phyloP scores from a whole-genome alignment of 2,797 vertebrate species.

The Mormyrops attenuatus region DNA sequence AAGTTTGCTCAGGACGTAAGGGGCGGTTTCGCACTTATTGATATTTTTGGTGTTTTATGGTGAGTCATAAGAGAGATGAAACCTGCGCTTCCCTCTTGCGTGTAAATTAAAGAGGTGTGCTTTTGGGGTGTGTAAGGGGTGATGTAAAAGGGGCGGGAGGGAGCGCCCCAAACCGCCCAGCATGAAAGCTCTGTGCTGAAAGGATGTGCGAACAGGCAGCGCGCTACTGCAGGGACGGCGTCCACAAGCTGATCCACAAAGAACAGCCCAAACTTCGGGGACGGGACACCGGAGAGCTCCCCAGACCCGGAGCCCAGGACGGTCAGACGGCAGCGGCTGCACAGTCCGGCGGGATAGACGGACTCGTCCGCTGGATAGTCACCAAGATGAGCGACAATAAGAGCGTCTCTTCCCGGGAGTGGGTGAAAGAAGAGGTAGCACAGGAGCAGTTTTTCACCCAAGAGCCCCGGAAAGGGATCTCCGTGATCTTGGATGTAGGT shows the following conservation, averaged over 20 bases:
- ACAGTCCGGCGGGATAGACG: slow-evolving; percentile 83
- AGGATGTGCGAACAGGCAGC: slow-evolving; percentile 98
- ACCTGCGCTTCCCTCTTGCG: not conserved
- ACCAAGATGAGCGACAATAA: slow-evolving; percentile 95
- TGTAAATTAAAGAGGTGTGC: slow-evolving; percentile 20
- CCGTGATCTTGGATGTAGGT: slow-evolving; percentile 95
- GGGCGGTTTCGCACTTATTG: not conserved
- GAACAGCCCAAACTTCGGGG: slow-evolving; percentile 51
- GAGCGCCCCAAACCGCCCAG: slow-evolving; percentile 67
- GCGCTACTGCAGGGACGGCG: slow-evolving; percentile 93
- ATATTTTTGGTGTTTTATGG: not conserved
- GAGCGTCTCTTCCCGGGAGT: slow-evolving; percentile 75
- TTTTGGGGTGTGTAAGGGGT: slow-evolving; percentile 42
- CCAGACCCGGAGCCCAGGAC: slow-evolving; percentile 63
- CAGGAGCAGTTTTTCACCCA: slow-evolving; percentile 66
- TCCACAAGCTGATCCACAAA: slow-evolving; percentile 93
- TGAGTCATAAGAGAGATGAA: not conserved
- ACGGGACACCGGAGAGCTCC: slow-evolving; percentile 65
- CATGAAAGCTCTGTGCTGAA: slow-evolving; percentile 76
- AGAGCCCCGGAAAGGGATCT: slow-evolving; percentile 82
- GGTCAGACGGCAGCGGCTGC: slow-evolving; percentile 73
- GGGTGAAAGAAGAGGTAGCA: slow-evolving; percentile 68
- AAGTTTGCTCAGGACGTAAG: not conserved
- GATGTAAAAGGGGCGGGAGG: slow-evolving; percentile 54
- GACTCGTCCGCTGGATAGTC: slow-evolving; percentile 94